Base-by-base conservation (phyloP, 2,113 vertebrate species). In the Orcinus orca region DNA sequence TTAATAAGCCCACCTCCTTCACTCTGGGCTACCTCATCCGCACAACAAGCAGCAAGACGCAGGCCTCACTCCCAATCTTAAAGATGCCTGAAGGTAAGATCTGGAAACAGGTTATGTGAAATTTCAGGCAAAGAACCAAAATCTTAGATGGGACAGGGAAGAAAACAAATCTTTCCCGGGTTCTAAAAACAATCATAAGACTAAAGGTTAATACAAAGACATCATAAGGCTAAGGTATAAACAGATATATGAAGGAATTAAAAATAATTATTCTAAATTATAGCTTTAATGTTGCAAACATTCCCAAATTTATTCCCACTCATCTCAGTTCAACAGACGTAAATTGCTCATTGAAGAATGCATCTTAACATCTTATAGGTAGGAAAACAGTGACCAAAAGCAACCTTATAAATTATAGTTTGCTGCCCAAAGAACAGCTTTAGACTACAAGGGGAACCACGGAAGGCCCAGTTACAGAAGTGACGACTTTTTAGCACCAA, bases 391-490 rank as follows among this genome's bases (percentile, higher is more conserved):
- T 8, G 70, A 41, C 21, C 63, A 36, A 7, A 31, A 33, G 29
- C 12, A 21, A 4, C 70, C 18, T 18, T 29, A 1, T 12, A 17
- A 13, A 33, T 0, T 4, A 50, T 7, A 4, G 17, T 38, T 31
- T 50, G 63, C 44, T 8, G n/a, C 21, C 68, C 41, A 13, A 11
- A 76, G 53, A 21, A 23, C 25, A 53, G 58, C 41, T 5, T 20
- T 2, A 0, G 20, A 23, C 8, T 26, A 29, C 36, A 44, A 68
- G 55, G 0, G 2, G 33, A 55, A 1, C 26, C 36, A 11, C 0
- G 3, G 67, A 36, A 0, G 8, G 12, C 7, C 29, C 6, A 6
- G 20, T 33, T 10, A 5, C 2, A 8, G 44, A 17, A 55, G 31
- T 0, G 36, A 62, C 4, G 1, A 0, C 31, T 38, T 47, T 44